phyloP scores from a whole-genome alignment of 2,797 vertebrate species.

The Spea hammondii region DNA sequence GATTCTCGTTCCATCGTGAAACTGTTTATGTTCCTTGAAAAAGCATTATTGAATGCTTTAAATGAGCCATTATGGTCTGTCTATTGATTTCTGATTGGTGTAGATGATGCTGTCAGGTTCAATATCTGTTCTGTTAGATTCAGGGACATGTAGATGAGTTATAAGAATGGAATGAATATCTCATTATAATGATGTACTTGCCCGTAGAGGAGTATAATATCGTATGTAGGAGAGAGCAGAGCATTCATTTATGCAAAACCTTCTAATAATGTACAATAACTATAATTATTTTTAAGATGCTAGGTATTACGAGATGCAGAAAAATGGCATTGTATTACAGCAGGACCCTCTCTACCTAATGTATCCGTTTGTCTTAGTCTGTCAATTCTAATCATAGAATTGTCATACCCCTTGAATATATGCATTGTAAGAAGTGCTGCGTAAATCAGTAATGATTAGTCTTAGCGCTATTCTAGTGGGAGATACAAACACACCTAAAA shows the following conservation, averaged over 20 bases:
- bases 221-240: neutral
- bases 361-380: too few species aligned
- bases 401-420: too few species aligned
- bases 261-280: neutral
- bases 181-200: neutral
- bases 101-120: neutral
- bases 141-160: neutral
- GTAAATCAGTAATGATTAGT: too few species aligned
- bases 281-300: too few species aligned
- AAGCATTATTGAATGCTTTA: neutral
- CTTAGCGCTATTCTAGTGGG: too few species aligned
- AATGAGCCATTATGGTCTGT: conserved; percentile 18
- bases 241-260: neutral
- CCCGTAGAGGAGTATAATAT: neutral
- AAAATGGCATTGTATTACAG: too few species aligned
- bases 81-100: conserved; percentile 24
- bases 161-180: neutral
- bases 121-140: neutral
- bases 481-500: too few species aligned
- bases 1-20: neutral
- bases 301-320: too few species aligned
- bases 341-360: too few species aligned
- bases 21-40: neutral
- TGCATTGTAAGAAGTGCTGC: too few species aligned
- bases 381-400: too few species aligned